Conservation (phyloP, 2,797 vertebrate species). For the Leptoclinus maculatus region DNA sequence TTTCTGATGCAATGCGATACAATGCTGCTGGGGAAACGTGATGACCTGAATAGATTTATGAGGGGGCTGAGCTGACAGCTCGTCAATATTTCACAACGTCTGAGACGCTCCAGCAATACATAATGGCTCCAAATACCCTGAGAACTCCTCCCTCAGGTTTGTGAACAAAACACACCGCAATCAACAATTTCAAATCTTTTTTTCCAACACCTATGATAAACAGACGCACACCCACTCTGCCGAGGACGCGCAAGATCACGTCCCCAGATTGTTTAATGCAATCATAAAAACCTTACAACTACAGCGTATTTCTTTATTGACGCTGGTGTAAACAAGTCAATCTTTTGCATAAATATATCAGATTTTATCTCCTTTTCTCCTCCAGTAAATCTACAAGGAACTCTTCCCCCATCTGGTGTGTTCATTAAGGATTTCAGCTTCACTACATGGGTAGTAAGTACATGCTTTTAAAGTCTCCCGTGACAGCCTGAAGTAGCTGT, state of each 20-base stretch:
- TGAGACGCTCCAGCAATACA: conserved; percentile 62
- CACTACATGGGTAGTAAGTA: conserved; percentile 4
- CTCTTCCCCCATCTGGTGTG: background rate
- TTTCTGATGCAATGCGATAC: conserved; percentile 73
- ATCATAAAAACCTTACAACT: background rate
- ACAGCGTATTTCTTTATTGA: background rate
- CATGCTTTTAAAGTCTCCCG: conserved; percentile 36
- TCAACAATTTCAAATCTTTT: conserved; percentile 32
- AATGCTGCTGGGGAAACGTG: conserved; percentile 68
- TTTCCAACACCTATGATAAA: conserved; percentile 8
- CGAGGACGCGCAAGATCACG: background rate
- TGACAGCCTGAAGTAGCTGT: conserved; percentile 48
- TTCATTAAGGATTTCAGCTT: conserved; percentile 35
- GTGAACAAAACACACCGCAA: conserved; percentile 42
- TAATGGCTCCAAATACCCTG: conserved; percentile 50
- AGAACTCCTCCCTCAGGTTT: conserved; percentile 39
- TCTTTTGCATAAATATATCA: background rate
- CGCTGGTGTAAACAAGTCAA: background rate
- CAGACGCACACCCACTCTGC: background rate
- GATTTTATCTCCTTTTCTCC: background rate
- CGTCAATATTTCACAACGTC: conserved; percentile 73
- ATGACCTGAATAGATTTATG: conserved; percentile 75
- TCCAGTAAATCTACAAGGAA: background rate
- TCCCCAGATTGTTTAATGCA: conserved; percentile 4
- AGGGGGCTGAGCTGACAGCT: conserved; percentile 66